Conservation (phyloP, 1,140 invertebrate genomes). For the Patella vulgata region DNA sequence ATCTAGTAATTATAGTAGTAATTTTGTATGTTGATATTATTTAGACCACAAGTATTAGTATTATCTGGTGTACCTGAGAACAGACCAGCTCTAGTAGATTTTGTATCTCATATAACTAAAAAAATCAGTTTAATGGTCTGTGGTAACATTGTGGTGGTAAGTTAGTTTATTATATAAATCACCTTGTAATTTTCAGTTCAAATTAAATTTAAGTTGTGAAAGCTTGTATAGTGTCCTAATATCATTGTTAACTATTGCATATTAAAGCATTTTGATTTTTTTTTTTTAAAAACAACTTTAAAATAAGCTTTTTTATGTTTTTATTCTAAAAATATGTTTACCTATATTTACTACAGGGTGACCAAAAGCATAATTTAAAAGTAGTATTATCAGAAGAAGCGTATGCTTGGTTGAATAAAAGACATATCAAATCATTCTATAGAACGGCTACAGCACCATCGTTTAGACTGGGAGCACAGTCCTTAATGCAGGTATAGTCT, state of each 20-base stretch:
- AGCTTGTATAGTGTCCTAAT: too few species aligned
- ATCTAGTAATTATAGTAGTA: too few species aligned
- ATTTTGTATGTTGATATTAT: constrained; percentile 29
- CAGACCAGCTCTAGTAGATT: constrained; percentile 87
- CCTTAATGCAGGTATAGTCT: constrained; percentile 70
- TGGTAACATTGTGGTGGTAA: constrained; percentile 87
- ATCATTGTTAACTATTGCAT: too few species aligned
- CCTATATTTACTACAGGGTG: too few species aligned
- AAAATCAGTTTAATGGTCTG: constrained; percentile 91
- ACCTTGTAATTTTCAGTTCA: not conserved
- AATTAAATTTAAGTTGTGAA: too few species aligned
- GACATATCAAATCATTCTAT: constrained; percentile 91
- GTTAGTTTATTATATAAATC: constrained; percentile 2
- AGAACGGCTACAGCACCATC: constrained; percentile 80
- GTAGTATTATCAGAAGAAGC: constrained; percentile 70
- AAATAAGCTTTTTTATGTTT: too few species aligned
- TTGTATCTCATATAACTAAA: constrained; percentile 90
- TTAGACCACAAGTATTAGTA: constrained; percentile 85
- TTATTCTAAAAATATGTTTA: too few species aligned
- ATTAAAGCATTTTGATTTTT: too few species aligned
- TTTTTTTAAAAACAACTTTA: not conserved
- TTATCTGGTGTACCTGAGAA: constrained; percentile 85
- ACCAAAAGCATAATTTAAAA: constrained; percentile 43
- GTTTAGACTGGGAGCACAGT: constrained; percentile 82
- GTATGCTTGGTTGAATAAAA: constrained; percentile 79